Evolutionary conservation across 2,888 invertebrate genomes (phyloP).

Genomic region (Drosophila diplacantha): DNA sequence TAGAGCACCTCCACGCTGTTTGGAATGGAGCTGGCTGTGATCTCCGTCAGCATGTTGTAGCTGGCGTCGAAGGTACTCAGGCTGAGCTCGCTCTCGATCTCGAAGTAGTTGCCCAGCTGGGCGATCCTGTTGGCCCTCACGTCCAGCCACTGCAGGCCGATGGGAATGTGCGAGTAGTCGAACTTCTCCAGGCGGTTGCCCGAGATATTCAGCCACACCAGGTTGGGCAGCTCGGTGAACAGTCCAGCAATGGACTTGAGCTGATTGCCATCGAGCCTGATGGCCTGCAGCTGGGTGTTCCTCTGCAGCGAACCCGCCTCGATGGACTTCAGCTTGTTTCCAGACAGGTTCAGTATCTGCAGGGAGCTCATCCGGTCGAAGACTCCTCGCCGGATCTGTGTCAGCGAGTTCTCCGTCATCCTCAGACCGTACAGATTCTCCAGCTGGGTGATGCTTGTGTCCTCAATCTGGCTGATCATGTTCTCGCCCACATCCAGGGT

Average conservation of each 20-base stretch:
- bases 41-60: conserved; percentile 89
- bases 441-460: conserved; percentile 89
- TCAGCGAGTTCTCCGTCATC: conserved; percentile 91
- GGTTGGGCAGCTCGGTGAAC: conserved; percentile 88
- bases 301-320: conserved; percentile 89
- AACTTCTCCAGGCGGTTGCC: conserved; percentile 94
- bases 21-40: conserved; percentile 88
- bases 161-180: conserved; percentile 91
- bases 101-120: conserved; percentile 88
- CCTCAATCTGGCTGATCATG: conserved; percentile 87
- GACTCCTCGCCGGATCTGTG: conserved; percentile 87
- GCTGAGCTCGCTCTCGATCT: conserved; percentile 84
- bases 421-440: conserved; percentile 91
- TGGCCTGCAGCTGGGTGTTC: conserved; percentile 89
- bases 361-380: conserved; percentile 88
- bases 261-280: conserved; percentile 90
- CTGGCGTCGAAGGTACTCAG: conserved; percentile 92
- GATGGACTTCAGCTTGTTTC: conserved; percentile 88
- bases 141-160: conserved; percentile 91
- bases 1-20: conserved; percentile 91
- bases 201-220: conserved; percentile 93
- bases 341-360: conserved; percentile 91
- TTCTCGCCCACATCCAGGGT: conserved; percentile 96
- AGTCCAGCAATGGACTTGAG: conserved; percentile 89
- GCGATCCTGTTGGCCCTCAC: conserved; percentile 91